These are phyloP conservation scores for Napeogenes sylphis DNA, from an alignment of 2,888 invertebrate species.

Conservation along the genomic window DNA sequence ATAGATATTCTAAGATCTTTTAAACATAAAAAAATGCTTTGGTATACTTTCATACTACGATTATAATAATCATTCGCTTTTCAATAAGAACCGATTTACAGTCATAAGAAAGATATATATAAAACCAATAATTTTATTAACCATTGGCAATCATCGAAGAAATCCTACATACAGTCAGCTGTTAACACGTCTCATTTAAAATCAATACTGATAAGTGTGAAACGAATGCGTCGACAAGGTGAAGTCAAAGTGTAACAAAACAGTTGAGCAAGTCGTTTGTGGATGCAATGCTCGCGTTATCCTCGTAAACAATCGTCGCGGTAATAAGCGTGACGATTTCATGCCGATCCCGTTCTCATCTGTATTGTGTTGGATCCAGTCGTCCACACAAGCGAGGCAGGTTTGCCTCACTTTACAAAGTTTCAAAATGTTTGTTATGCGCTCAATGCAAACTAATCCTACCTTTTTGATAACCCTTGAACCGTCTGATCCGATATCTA, in stretches of 20 bases:
- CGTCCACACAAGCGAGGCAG: constrained; percentile 46
- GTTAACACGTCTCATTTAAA: constrained; percentile 2
- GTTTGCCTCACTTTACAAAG: constrained; percentile 28
- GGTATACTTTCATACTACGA: not conserved
- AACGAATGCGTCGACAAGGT: constrained; percentile 15
- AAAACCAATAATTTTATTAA: not conserved
- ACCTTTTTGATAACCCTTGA: constrained; percentile 9
- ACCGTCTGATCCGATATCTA: not conserved
- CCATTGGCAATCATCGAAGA: not conserved
- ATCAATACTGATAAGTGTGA: constrained; percentile 9
- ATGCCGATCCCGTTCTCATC: constrained; percentile 55
- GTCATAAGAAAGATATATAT: not conserved
- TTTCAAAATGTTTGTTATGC: constrained; percentile 33
- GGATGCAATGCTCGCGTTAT: constrained; percentile 42
- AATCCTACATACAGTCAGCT: not conserved
- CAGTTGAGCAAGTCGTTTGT: constrained; percentile 41
- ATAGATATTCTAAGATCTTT: constrained; percentile 26
- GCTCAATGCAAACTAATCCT: constrained; percentile 17
- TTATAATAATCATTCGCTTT: constrained; percentile 10
- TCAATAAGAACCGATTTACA: not conserved
- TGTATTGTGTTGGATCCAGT: constrained; percentile 54
- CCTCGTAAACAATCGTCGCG: constrained; percentile 58
- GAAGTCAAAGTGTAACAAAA: constrained; percentile 48
- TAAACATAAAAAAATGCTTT: not conserved
- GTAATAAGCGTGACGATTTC: constrained; percentile 65